These are phyloP conservation scores for Karalla daura DNA, from an alignment of 2,797 vertebrate genomes.

Conservation along the genomic window DNA sequence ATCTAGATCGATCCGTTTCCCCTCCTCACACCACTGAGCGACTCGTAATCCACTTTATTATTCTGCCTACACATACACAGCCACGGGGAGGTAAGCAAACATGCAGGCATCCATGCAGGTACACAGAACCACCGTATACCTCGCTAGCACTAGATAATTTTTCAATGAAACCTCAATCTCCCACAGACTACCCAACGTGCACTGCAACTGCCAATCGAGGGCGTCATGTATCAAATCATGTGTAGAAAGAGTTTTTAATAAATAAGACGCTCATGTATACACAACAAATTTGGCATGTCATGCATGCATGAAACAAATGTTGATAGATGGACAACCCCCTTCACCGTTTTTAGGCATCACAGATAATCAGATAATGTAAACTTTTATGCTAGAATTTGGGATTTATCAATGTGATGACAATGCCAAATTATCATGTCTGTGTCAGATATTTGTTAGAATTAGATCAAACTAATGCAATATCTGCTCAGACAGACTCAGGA, in stretches of 20 bases:
- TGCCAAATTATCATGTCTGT: no score
- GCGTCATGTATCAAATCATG: conserved; percentile 53
- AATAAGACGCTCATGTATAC: conserved; percentile 6
- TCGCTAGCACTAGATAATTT: conserved; percentile 51
- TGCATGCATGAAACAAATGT: no score
- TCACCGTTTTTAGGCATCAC: neutral
- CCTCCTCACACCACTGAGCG: conserved; percentile 54
- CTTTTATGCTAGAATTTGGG: neutral
- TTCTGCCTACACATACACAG: conserved; percentile 51
- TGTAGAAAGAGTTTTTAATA: conserved; percentile 29
- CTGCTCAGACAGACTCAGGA: no score
- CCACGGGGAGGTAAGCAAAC: conserved; percentile 47
- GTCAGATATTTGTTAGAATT: no score
- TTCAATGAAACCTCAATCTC: conserved; percentile 66
- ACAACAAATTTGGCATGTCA: conserved; percentile 25
- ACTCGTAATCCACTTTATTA: conserved; percentile 78
- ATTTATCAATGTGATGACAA: no score
- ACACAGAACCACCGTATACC: conserved; percentile 39
- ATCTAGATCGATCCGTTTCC: conserved; percentile 75
- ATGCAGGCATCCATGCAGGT: conserved; percentile 31
- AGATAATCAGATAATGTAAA: neutral
- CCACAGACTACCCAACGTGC: conserved; percentile 56
- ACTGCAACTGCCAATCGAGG: conserved; percentile 39
- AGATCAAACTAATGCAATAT: no score
- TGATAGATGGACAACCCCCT: no score